Base-by-base conservation (phyloP, 2,888 invertebrate genomes). In the Gonocerus acuteangulatus region DNA sequence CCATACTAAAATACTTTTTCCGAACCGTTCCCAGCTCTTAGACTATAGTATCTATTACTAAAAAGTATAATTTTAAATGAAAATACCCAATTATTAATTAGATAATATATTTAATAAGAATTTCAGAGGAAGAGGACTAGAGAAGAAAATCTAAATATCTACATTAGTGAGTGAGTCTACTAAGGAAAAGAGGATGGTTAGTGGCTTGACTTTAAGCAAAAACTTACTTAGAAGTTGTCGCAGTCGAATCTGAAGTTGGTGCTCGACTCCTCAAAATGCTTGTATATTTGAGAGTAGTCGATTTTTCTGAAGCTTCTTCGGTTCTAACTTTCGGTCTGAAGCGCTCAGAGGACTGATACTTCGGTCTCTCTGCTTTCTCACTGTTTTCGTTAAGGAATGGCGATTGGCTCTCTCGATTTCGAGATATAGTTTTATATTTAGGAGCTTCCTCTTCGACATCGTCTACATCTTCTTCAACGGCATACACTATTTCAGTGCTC, bases 161-260 rank as follows among this genome's bases (percentile, higher is more conserved):
- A n/a, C n/a, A n/a, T n/a, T n/a, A n/a, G n/a, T n/a, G n/a, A n/a
- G n/a, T n/a, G n/a, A n/a, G n/a, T n/a, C n/a, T n/a, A n/a, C n/a
- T n/a, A n/a, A n/a, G n/a, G n/a, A n/a, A n/a, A n/a, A n/a, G n/a
- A n/a, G n/a, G n/a, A n/a, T n/a, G n/a, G n/a, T n/a, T n/a, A n/a
- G 67, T 78, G 77, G 62, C 77, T 77, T 66, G 6, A 68, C 39
- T 6, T 27, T 9, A 27, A 6, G 4, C 27, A 27, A 6, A 27
- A 27, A 27, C 60, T 56, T 42, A 63, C 65, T 52, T 65, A 1
- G 65, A 65, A 9, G 65, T 65, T 4, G 65, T 63, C 7, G 64
- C 57, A 9, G 60, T 42, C 11, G 65, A 49, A 11, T 49, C 52
- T 21, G 48, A 18, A 4, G 48, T 32, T 13, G 66, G 39, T 9